Evolutionary conservation across 2,888 invertebrate genomes (phyloP).

Genomic region (Drosophila niveifrons): DNA sequence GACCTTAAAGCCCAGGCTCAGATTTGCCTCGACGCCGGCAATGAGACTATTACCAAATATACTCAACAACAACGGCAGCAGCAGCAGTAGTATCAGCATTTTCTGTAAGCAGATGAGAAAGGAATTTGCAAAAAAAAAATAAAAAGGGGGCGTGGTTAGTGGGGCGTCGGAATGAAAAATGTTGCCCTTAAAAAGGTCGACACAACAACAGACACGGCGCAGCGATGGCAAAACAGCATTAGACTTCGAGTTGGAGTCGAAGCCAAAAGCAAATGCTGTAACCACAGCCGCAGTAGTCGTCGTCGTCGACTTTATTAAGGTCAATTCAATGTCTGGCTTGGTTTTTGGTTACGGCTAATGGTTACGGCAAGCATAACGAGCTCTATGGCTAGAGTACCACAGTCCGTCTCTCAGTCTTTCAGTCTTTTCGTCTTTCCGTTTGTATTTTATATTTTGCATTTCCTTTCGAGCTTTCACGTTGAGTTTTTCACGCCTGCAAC

Average conservation of each 20-base stretch:
- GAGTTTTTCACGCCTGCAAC: slow-evolving; percentile 40
- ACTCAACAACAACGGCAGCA: slow-evolving; percentile 74
- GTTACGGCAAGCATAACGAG: slow-evolving; percentile 55
- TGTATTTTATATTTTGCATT: slow-evolving; percentile 55
- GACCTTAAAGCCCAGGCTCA: slow-evolving; percentile 83
- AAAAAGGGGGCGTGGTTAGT: slow-evolving; percentile 54
- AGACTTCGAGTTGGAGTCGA: not conserved
- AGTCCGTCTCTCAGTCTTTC: not conserved
- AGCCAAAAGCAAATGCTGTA: slow-evolving; percentile 18
- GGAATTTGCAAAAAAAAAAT: slow-evolving; percentile 18
- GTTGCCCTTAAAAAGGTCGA: slow-evolving; percentile 57
- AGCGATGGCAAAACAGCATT: slow-evolving; percentile 6
- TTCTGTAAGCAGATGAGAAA: slow-evolving; percentile 75
- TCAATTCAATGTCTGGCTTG: slow-evolving; percentile 76
- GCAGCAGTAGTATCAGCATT: slow-evolving; percentile 85
- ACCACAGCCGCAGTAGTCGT: slow-evolving; percentile 47
- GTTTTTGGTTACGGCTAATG: slow-evolving; percentile 69
- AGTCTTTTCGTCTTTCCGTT: not conserved
- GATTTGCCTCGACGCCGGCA: slow-evolving; percentile 82
- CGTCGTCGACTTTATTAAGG: slow-evolving; percentile 78
- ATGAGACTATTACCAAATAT: slow-evolving; percentile 84
- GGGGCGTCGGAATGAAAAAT: slow-evolving; percentile 51
- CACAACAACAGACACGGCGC: slow-evolving; percentile 30
- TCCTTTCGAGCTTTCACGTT: slow-evolving; percentile 35
- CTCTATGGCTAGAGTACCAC: slow-evolving; percentile 32